phyloP scores from a whole-genome alignment of 2,888 invertebrate species.

The Hipparchia sbordonii region DNA sequence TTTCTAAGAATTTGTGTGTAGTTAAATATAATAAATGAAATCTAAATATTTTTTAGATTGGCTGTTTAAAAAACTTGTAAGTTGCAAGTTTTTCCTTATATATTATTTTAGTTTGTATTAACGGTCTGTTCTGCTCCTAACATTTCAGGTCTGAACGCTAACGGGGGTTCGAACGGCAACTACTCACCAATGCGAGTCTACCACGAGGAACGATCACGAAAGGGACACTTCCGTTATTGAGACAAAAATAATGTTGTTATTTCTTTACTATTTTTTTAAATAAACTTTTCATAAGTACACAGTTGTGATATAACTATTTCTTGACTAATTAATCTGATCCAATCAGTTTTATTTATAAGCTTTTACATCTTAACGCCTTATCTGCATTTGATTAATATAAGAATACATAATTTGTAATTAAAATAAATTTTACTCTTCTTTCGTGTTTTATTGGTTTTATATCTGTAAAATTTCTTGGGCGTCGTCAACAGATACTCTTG shows the following conservation, averaged over 20 bases:
- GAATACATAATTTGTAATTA: conserved; percentile 45
- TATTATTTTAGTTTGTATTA: neutral
- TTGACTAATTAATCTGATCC: conserved; percentile 53
- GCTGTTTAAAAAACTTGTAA: too few species aligned
- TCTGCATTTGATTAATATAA: conserved; percentile 48
- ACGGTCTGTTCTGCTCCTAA: neutral
- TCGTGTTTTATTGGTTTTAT: conserved; percentile 19
- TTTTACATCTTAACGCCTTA: conserved; percentile 44
- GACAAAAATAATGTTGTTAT: conserved; percentile 22
- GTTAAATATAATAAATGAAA: too few species aligned
- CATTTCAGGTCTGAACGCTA: conserved; percentile 84
- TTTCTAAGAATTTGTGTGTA: too few species aligned
- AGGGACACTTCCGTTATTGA: conserved; percentile 92
- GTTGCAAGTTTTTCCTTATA: too few species aligned
- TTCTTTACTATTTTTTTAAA: conserved; percentile 29
- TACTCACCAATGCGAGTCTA: conserved; percentile 92
- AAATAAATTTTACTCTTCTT: conserved; percentile 40
- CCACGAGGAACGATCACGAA: conserved; percentile 90
- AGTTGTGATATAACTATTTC: conserved; percentile 73
- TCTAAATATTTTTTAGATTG: too few species aligned
- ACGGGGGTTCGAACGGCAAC: conserved; percentile 84
- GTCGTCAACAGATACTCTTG: too few species aligned
- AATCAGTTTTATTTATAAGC: conserved; percentile 47
- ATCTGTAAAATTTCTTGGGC: too few species aligned
- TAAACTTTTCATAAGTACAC: conserved; percentile 51